Conservation (phyloP, 30 jellyfish, hydroid and myxozoan genomes). For the Aurelia aurita region DNA sequence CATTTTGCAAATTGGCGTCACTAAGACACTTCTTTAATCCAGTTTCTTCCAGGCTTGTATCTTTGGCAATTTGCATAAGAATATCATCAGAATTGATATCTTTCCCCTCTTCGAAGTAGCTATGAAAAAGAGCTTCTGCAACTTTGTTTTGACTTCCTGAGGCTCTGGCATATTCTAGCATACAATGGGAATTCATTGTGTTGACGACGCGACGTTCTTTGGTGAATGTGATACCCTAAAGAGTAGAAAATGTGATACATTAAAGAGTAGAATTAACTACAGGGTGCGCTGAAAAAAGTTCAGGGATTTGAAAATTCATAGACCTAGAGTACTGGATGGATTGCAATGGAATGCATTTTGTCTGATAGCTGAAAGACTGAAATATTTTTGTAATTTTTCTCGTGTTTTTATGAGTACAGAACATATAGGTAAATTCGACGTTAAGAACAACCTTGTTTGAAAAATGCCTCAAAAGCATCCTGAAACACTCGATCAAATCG, state of each 20-base stretch:
- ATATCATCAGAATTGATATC: conserved; percentile 73
- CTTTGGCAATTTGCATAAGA: conserved; percentile 47
- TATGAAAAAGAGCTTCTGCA: conserved; percentile 72
- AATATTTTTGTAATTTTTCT: too few relatives aligned
- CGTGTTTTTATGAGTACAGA: too few relatives aligned
- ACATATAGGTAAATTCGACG: too few relatives aligned
- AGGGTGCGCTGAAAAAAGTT: too few relatives aligned
- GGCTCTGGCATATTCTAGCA: conserved; percentile 73
- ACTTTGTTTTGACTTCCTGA: conserved; percentile 56
- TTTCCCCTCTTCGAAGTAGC: conserved; percentile 81
- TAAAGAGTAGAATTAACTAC: too few relatives aligned
- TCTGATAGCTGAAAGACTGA: too few relatives aligned
- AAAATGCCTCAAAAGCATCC: too few relatives aligned
- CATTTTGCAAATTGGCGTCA: conserved; percentile 28
- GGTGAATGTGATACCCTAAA: conserved; percentile 82
- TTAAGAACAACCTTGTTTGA: too few relatives aligned
- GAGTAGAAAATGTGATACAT: background rate
- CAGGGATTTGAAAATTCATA: too few relatives aligned
- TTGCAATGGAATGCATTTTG: too few relatives aligned
- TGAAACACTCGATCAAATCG: too few relatives aligned
- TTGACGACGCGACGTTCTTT: conserved; percentile 78
- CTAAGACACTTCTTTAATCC: conserved; percentile 38
- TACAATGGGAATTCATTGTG: conserved; percentile 76
- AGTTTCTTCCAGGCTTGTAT: conserved; percentile 55
- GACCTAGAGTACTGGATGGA: too few relatives aligned